These are phyloP conservation scores for Cyprinodon brontotheroides DNA, from an alignment of 2,113 vertebrate genomes.

Conservation along the genomic window DNA sequence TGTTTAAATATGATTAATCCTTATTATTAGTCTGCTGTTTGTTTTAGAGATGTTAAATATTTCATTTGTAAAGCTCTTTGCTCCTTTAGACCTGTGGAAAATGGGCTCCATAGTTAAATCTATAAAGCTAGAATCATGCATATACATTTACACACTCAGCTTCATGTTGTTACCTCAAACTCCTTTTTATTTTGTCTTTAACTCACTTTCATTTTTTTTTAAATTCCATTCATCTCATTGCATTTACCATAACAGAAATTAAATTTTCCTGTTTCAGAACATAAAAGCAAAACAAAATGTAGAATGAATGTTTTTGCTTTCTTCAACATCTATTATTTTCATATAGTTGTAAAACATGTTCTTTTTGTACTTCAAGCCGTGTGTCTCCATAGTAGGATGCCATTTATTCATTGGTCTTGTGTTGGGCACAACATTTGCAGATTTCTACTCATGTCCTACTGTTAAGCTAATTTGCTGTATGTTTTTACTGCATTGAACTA, in stretches of 20 bases:
- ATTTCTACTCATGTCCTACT: neutral
- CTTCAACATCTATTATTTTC: neutral
- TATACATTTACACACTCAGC: neutral
- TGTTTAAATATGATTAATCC: too few relatives aligned
- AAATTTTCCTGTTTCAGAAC: neutral
- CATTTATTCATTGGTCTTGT: constrained; percentile 16
- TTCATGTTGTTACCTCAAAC: neutral
- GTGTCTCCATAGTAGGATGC: constrained; percentile 8
- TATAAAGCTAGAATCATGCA: neutral
- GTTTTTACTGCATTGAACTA: constrained; percentile 16
- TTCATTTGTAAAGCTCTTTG: neutral
- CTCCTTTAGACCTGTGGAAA: neutral
- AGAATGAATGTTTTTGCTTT: neutral
- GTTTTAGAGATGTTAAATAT: neutral
- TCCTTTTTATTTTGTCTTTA: neutral
- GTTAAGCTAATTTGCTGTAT: neutral
- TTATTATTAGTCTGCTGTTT: too few relatives aligned
- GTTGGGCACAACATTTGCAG: neutral
- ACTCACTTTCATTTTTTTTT: too few relatives aligned
- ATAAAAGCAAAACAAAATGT: neutral
- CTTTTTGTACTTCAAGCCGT: neutral
- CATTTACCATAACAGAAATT: neutral
- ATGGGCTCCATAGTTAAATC: too few relatives aligned
- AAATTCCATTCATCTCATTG: neutral
- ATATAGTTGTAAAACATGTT: constrained; percentile 6